Base-by-base conservation (phyloP, 2,113 vertebrate species). In the Benitochromis conjunctus region DNA sequence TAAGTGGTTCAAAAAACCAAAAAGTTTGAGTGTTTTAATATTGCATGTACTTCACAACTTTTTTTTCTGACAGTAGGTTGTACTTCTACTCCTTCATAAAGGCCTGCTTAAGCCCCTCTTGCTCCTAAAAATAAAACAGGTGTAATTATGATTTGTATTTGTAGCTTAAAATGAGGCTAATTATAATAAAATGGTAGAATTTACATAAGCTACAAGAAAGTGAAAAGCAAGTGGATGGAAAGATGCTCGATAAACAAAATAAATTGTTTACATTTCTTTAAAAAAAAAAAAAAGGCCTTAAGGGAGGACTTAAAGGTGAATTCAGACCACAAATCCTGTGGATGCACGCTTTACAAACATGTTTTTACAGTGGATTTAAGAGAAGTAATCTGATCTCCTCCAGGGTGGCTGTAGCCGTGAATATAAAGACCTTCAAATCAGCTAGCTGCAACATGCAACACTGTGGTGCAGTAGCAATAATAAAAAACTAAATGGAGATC, bases 31-130 rank as follows among this genome's bases (percentile, higher is more conserved):
- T 13, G 9, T 76, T 76, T 76, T 9, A 34, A n/a, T 76, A 53
- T n/a, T 31, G 24, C 18, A 0, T 51, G 2, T 19, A 1, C 0
- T 18, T 34, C 16, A 3, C 58, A 4, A 11, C 56, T 57, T 57
- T 4, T 43, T 24, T 74, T 4, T 54, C 18, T 76, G 6, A 29
- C 2, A 18, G 41, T 14, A 74, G 41, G 9, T 4, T 6, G n/a
- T 12, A 6, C 21, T 56, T 74, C 43, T 9, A 4, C 36, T 48
- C 2, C 41, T 26, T 0, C 43, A 76, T 16, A 76, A 51, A 31
- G 24, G 46, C 46, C 14, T 19, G 69, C 3, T 0, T 6, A 48
- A 0, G 69, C 43, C 19, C 26, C 18, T 12, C 26, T 53, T n/a
- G 26, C 1, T 76, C 43, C 6, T 53, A 76, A 48, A 51, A 3